Base-by-base conservation (phyloP, 2,888 invertebrate species). In the Xestia rhomboidea region DNA sequence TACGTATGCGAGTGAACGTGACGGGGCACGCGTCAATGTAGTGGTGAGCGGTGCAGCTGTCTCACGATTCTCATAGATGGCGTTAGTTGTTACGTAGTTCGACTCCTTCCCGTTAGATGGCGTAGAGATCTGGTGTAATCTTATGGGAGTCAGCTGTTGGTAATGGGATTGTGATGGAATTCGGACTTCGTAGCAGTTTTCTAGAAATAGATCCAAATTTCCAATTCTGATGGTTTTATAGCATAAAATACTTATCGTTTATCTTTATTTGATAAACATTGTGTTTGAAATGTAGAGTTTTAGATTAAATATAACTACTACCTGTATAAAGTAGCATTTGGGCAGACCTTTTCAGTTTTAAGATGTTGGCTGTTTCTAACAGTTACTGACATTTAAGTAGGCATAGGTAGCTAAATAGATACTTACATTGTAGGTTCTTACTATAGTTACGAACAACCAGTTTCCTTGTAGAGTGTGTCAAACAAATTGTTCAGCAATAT, bases 41-140 rank as follows among this genome's bases (percentile, higher is more conserved):
- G 91, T 92, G 44, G 93, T 93, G 89, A 79, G 79, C 78, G 76
- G 70, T 86, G 69, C 81, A 84, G 84, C 78, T 91, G 87, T 85
- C 38, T 13, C 44, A 60, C 4, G 49, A 63, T 74, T 68, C 51
- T 64, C 79, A 90, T 82, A 96, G 96, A 95, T 95, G 96, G 95
- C 96, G 94, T 82, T 93, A 86, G 77, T 83, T 66, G 79, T 63
- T 73, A 89, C 78, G 90, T 89, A 94, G 94, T 96, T 94, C 93
- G 8, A 75, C 87, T 83, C 60, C 78, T 86, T 68, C 69, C 30
- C 74, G 76, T 85, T 91, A 96, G 96, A 93, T 95, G 96, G 93
- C 93, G 88, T 34, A 74, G 77, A 62, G 15, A 69, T 73, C 80
- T 70, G 44, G 83, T 84, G 83, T 77, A 83, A 85, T 87, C 86